phyloP scores from a whole-genome alignment of 2,888 invertebrate species.

The Drosophila rellima region DNA sequence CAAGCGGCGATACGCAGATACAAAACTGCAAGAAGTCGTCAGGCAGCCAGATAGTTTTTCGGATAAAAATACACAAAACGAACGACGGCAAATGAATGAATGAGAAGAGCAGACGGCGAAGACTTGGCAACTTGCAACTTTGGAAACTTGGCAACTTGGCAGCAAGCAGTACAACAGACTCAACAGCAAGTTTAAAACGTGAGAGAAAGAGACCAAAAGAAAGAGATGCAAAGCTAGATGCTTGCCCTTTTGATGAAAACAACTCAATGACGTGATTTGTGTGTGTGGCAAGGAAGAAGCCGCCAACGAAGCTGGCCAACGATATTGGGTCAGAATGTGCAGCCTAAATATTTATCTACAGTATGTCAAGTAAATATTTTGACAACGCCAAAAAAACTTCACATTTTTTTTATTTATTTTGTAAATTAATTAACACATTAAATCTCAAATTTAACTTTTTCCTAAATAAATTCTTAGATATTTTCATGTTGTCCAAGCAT shows the following conservation, averaged over 20 bases:
- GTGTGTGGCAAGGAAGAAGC: slow-evolving; percentile 61
- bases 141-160: slow-evolving; percentile 28
- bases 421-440: neutral
- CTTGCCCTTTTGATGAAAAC: slow-evolving; percentile 83
- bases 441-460: neutral
- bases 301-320: slow-evolving; percentile 70
- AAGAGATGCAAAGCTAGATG: slow-evolving; percentile 46
- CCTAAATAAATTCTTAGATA: neutral
- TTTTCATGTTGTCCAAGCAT: neutral
- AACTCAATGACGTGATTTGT: slow-evolving; percentile 83
- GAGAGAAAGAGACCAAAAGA: neutral
- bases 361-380: neutral
- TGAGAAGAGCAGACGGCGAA: slow-evolving; percentile 37
- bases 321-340: slow-evolving; percentile 41
- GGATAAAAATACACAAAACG: slow-evolving; percentile 79
- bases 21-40: slow-evolving; percentile 80
- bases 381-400: neutral
- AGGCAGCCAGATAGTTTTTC: slow-evolving; percentile 80
- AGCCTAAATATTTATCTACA: slow-evolving; percentile 4
- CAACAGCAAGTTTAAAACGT: neutral
- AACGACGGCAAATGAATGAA: slow-evolving; percentile 56
- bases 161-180: slow-evolving; percentile 7
- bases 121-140: slow-evolving; percentile 31
- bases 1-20: slow-evolving; percentile 80
- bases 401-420: neutral